Percentiles rank a stretch among this genome's conserved stretches.
phyloP scores from a whole-genome alignment of 2,113 vertebrate species.

The Sylvia atricapilla region DNA sequence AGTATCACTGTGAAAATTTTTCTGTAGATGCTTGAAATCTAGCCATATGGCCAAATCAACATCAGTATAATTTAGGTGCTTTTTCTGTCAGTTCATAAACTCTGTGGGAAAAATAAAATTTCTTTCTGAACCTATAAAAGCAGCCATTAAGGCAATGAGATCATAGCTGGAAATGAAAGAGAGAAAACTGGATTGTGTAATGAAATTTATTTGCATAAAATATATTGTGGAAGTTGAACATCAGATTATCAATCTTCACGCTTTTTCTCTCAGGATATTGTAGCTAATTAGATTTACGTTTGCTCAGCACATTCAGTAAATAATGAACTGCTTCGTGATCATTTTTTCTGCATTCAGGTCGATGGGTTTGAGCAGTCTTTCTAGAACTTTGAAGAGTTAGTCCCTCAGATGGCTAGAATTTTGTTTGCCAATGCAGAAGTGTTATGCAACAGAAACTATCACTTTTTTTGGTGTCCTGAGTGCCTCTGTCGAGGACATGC shows the following conservation, averaged over 20 bases:
- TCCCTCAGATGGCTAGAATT: background rate
- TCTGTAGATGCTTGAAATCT: background rate
- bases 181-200: background rate
- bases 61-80: background rate
- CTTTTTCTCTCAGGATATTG: background rate
- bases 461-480: background rate
- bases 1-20: background rate
- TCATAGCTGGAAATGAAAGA: background rate
- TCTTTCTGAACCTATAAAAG: background rate
- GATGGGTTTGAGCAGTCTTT: background rate
- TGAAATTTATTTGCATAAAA: background rate
- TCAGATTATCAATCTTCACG: background rate
- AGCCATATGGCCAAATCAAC: background rate
- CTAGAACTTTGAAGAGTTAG: background rate
- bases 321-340: background rate
- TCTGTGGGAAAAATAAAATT: background rate
- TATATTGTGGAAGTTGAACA: background rate
- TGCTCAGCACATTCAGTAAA: background rate
- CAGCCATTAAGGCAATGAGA: background rate
- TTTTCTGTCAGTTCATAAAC: background rate
- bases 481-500: background rate
- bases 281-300: background rate
- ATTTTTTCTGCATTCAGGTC: background rate
- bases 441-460: background rate
- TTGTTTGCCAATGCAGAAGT: background rate